Percentiles rank a stretch among this genome's conserved stretches.
These are phyloP conservation scores for Ammospiza caudacuta DNA, from an alignment of 2,113 vertebrate species.

Conservation along the genomic window DNA sequence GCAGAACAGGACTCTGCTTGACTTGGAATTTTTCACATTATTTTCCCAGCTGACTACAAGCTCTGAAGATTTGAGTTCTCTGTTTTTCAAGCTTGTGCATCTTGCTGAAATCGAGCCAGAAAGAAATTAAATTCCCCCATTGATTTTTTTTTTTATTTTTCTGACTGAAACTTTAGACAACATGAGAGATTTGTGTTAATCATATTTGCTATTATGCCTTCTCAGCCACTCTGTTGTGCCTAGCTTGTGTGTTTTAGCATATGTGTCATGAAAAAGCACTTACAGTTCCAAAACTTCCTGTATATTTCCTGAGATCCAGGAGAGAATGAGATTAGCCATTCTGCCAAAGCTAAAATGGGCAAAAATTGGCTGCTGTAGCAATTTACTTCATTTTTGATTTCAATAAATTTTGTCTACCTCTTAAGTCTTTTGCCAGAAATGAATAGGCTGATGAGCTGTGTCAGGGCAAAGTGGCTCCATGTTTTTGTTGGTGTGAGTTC, in stretches of 20 bases:
- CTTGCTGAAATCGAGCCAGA: neutral
- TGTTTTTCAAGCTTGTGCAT: neutral
- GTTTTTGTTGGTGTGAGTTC: slow-evolving; percentile 9
- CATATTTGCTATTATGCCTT: neutral
- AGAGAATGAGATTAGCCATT: slow-evolving; percentile 38
- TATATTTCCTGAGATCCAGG: neutral
- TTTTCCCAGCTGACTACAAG: neutral
- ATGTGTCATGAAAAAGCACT: neutral
- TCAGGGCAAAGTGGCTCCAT: slow-evolving; percentile 33
- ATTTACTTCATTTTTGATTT: slow-evolving; percentile 42
- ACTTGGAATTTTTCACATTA: neutral
- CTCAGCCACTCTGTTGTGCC: slow-evolving; percentile 27
- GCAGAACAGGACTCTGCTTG: neutral
- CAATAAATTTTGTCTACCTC: slow-evolving; percentile 58
- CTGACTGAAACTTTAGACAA: neutral
- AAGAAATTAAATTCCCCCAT: neutral
- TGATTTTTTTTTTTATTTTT: neutral
- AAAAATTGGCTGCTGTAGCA: slow-evolving; percentile 60
- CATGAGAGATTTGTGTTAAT: neutral
- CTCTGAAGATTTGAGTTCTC: neutral
- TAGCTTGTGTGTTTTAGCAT: neutral
- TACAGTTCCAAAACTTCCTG: neutral
- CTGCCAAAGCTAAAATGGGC: slow-evolving; percentile 47
- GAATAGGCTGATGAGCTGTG: slow-evolving; percentile 36
- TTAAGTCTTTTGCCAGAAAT: slow-evolving; percentile 49